These are phyloP conservation scores for Zygaena filipendulae DNA, from an alignment of 2,888 invertebrate species.

Conservation along the genomic window DNA sequence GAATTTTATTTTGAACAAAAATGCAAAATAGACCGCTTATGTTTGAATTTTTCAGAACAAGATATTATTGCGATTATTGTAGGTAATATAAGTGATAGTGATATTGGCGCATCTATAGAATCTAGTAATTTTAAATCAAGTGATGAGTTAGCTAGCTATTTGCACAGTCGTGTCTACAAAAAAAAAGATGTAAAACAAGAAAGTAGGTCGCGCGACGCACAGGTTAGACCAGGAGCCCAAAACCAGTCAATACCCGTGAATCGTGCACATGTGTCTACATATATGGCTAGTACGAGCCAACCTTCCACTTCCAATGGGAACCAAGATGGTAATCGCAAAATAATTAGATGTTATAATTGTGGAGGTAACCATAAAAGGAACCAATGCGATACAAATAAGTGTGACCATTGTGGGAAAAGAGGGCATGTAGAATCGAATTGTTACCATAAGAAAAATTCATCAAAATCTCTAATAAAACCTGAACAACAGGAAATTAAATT, in stretches of 20 bases:
- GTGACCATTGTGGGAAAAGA: constrained; percentile 7
- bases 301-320: no score
- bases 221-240: no score
- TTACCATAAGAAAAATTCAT: no score
- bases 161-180: constrained; percentile 7
- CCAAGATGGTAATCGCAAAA: constrained; percentile 2
- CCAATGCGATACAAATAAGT: constrained; percentile 9
- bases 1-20: constrained; percentile 19
- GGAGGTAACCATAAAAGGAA: constrained; percentile 9
- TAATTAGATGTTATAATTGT: constrained; percentile 7
- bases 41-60: constrained; percentile 12
- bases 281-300: no score
- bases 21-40: constrained; percentile 13
- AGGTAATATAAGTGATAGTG: constrained; percentile 14
- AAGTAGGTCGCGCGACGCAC: no score
- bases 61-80: constrained; percentile 17
- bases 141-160: constrained; percentile 14
- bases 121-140: constrained; percentile 14
- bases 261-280: no score
- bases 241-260: no score
- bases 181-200: no score
- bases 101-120: constrained; percentile 15
- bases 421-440: constrained; percentile 4
- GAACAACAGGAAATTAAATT: no score
- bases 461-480: no score